phyloP scores from a whole-genome alignment of 2,797 vertebrate species.

The Sebastes steindachneri region DNA sequence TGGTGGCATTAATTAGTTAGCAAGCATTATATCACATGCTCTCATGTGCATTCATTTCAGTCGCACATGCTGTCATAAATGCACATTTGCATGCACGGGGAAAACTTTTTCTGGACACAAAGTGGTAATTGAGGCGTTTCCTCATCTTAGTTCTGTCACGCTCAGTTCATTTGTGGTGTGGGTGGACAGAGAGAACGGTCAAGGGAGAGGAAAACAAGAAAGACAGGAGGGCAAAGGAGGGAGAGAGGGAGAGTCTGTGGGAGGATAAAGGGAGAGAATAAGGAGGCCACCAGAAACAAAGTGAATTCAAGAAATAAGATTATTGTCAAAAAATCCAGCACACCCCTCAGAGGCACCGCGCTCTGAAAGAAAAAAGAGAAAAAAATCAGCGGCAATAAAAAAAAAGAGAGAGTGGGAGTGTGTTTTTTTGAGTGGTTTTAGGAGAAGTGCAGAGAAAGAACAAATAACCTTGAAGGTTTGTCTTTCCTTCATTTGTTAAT shows the following conservation, averaged over 20 bases:
- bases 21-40: not conserved
- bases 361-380: not conserved
- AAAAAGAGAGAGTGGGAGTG: not conserved
- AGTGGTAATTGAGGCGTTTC: not conserved
- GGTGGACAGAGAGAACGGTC: not conserved
- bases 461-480: slow-evolving; percentile 59
- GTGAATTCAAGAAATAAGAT: slow-evolving; percentile 12
- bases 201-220: not conserved
- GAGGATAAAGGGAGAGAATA: not conserved
- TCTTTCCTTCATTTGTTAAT: slow-evolving; percentile 39
- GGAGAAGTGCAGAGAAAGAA: slow-evolving; percentile 18
- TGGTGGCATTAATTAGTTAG: slow-evolving; percentile 44
- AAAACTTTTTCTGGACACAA: slow-evolving; percentile 1
- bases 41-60: not conserved
- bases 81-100: not conserved
- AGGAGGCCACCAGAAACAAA: not conserved
- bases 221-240: not conserved
- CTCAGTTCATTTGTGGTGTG: not conserved
- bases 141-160: slow-evolving; percentile 4
- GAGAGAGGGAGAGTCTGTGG: not conserved
- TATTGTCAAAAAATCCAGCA: slow-evolving; percentile 19
- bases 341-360: not conserved
- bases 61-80: not conserved
- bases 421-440: slow-evolving; percentile 7
- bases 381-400: not conserved